Conservation (phyloP, 2,797 vertebrate genomes). For the Falco cherrug region DNA sequence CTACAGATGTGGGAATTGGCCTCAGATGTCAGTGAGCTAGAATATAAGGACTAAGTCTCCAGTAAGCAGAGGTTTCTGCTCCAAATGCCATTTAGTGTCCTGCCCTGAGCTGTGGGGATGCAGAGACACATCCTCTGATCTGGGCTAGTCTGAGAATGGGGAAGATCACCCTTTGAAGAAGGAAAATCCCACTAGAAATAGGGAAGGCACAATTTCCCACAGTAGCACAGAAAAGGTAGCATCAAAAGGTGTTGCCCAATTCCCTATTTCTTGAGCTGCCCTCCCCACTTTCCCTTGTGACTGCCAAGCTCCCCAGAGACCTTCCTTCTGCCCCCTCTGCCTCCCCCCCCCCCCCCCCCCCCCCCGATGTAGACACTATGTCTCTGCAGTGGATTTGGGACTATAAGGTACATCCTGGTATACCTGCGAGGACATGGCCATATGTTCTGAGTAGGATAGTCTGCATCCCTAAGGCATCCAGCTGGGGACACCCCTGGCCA, state of each 20-base stretch:
- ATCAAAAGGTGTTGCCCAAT: background rate
- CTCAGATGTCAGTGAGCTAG: background rate
- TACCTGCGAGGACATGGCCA: background rate
- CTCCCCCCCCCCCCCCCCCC: too few species aligned
- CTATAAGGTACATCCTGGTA: background rate
- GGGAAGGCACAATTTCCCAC: background rate
- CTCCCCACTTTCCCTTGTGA: background rate
- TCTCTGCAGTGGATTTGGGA: background rate
- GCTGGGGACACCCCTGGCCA: background rate
- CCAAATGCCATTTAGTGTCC: background rate
- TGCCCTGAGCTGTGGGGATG: background rate
- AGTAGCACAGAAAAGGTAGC: background rate
- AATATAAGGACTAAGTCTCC: background rate
- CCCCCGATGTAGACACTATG: background rate
- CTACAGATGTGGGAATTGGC: background rate
- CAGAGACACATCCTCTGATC: background rate
- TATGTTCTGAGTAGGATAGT: background rate
- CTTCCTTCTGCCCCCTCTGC: too few species aligned
- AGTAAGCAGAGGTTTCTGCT: background rate
- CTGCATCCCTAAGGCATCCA: background rate
- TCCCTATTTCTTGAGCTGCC: background rate
- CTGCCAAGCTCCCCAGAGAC: background rate
- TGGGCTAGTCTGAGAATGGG: background rate
- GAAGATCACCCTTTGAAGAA: background rate
- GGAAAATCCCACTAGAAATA: background rate